These are phyloP conservation scores for Rhodeus uyekii DNA, from an alignment of 2,797 vertebrate genomes.

Conservation along the genomic window DNA sequence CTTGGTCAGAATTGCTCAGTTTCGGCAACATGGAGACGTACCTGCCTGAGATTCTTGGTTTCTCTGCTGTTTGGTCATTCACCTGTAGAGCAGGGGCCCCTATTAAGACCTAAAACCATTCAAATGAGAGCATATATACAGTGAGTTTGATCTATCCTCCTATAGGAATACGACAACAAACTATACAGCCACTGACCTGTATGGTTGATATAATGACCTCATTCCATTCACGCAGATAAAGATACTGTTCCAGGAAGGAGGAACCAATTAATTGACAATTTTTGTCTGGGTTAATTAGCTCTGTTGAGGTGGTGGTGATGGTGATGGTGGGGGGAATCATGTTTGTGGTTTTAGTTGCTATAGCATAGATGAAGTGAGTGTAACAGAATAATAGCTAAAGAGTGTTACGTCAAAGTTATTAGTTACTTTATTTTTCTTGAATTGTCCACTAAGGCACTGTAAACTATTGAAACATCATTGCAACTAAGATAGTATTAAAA, in stretches of 20 bases:
- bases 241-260: slow-evolving; percentile 5
- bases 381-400: neutral
- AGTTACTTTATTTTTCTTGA: neutral
- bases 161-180: neutral
- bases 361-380: neutral
- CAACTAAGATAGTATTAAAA: neutral
- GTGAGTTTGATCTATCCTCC: slow-evolving; percentile 2
- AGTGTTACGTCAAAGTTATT: neutral
- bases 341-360: neutral
- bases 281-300: slow-evolving; percentile 1
- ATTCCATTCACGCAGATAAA: neutral
- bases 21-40: neutral
- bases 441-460: neutral
- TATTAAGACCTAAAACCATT: slow-evolving; percentile 2
- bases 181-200: slow-evolving; percentile 11
- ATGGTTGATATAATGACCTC: slow-evolving; percentile 2
- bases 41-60: neutral
- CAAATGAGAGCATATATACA: slow-evolving; percentile 32
- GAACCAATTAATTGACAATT: slow-evolving; percentile 2
- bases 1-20: neutral
- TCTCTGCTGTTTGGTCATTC: slow-evolving; percentile 4
- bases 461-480: neutral
- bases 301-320: neutral
- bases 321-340: no score
- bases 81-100: neutral